Base-by-base conservation (phyloP, 2,888 invertebrate species). In the Drosophila cracens region DNA sequence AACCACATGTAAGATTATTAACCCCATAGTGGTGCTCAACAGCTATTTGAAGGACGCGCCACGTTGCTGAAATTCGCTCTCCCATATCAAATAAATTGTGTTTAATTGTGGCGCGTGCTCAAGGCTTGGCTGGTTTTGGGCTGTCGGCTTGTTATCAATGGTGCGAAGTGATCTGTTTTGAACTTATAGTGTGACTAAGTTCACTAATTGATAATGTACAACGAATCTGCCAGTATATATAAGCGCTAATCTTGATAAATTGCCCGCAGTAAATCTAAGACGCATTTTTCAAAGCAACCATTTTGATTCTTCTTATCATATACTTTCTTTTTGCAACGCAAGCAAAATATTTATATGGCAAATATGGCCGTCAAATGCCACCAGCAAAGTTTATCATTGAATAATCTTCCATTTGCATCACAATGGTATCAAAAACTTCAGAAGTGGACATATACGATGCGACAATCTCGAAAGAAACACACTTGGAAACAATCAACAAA, bases 151-250 rank as follows among this genome's bases (percentile, higher is more conserved):
- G 68, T 74, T 85, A 81, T 73, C 74, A 70, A 54, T 18, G 52
- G 56, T 49, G 71, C 64, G 74, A 59, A 70, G 56, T 87, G 83
- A 87, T 85, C 88, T 79, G 58, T 71, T 75, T 58, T 86, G 86
- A 89, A 83, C 86, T 68, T 74, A 60, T 61, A 61, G 74, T 66
- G 62, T 52, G 78, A n/a, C 63, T 46, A n/a, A 68, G 61, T 74
- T 25, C 25, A 74, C 67, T 85, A 89, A 86, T 85, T 86, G 79
- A 88, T 87, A 89, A 85, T 84, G 78, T 62, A 29, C 27, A 4
- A 27, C 21, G 18, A 54, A 18, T n/a, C 27, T 34, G 13, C 16
- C 8, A 56, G 36, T 48, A 67, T 54, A 70, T 54, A 56, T 62
- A 49, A 29, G 11, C 25, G 54, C 21, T 51, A 62, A 68, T 76